Base-by-base conservation (phyloP, 2,113 vertebrate species). In the Toxotes jaculatrix region DNA sequence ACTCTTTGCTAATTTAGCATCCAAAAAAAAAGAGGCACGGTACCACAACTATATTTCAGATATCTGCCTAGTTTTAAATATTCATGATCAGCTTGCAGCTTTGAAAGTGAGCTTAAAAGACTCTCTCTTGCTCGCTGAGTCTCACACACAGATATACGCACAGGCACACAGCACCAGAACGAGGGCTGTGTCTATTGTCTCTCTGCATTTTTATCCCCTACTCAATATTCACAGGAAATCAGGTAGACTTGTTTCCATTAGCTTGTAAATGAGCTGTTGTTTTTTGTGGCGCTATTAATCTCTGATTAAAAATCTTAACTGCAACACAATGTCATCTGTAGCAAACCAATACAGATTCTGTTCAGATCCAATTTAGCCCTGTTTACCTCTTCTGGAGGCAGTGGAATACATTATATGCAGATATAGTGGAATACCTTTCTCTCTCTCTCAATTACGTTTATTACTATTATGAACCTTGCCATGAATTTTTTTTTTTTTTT, bases 41-140 rank as follows among this genome's bases (percentile, higher is more conserved):
- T 47, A 88, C 71, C 51, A 85, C 88, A 87, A 84, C 62, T 84
- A 63, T 73, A 75, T 86, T 86, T 86, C 65, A 86, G 88, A 89
- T 88, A 85, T 83, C 72, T 62, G 77, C 63, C 72, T 77, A 8
- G 31, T 79, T 86, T 93, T 88, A 92, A 91, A 91, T 92, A 93
- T 93, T 94, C 82, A 93, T 91, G 83, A 86, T 88, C 56, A 72
- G 74, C 89, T 91, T 34, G 62, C 69, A 80, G 89, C 88, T 92
- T 92, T 90, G 86, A 92, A 92, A 91, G 64, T 80, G 74, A 93
- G 80, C 72, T 87, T 84, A 77, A 83, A 87, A 85, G 82, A 80
- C 55, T 61, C 61, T 82, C 59, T 84, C 63, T 87, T 66, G 65
- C 79, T 79, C 72, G 17, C 74, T 82, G 43, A 67, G 51, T 5